phyloP scores from a whole-genome alignment of 2,888 invertebrate genomes.

The Metalampra italica region DNA sequence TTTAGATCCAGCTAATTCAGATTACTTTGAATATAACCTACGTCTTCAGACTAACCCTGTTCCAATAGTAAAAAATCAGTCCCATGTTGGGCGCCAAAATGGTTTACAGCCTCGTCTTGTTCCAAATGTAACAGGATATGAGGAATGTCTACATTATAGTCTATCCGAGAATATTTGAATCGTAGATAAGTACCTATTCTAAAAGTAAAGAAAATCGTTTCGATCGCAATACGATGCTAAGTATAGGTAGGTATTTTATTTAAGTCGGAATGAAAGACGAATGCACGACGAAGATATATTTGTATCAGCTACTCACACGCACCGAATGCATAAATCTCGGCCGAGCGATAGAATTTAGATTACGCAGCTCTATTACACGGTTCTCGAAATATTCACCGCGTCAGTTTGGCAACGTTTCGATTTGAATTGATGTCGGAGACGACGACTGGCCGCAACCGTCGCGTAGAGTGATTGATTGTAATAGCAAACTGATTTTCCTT shows the following conservation, averaged over 20 bases:
- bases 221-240: too few species aligned
- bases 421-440: conserved; percentile 37
- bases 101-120: too few species aligned
- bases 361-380: conserved; percentile 13
- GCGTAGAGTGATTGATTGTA: background rate
- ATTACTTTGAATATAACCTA: background rate
- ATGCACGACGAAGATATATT: background rate
- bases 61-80: too few species aligned
- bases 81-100: too few species aligned
- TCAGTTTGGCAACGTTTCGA: conserved; percentile 30
- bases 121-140: too few species aligned
- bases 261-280: background rate
- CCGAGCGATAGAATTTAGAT: conserved; percentile 2
- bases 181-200: too few species aligned
- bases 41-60: too few species aligned
- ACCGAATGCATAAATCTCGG: background rate
- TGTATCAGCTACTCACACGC: background rate
- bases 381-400: conserved; percentile 34
- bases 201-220: too few species aligned
- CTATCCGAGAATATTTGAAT: too few species aligned
- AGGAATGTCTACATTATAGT: too few species aligned
- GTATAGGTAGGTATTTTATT: too few species aligned
- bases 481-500: background rate
- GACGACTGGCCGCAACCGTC: background rate
- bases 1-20: background rate